Conservation (phyloP, 1,140 invertebrate genomes). For the Wasmannia auropunctata region DNA sequence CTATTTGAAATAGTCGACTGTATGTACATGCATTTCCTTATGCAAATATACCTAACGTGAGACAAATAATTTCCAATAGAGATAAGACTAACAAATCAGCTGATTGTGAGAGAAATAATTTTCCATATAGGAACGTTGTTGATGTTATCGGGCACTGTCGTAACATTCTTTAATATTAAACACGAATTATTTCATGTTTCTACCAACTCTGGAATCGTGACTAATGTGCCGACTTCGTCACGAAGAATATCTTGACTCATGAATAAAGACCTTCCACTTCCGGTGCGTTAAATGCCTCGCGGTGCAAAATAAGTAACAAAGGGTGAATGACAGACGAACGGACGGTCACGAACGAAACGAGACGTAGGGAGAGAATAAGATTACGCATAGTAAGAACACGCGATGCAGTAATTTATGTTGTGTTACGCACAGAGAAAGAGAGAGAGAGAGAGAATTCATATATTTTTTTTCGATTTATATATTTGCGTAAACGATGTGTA, state of each 20-base stretch:
- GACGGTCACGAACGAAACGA: slow-evolving; percentile 37
- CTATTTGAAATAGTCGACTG: neutral
- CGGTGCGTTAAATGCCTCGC: slow-evolving; percentile 48
- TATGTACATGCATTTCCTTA: neutral
- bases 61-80: neutral
- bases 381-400: slow-evolving; percentile 66
- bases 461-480: slow-evolving; percentile 5
- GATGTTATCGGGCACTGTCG: slow-evolving; percentile 10
- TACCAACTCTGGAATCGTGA: slow-evolving; percentile 32
- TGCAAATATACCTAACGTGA: neutral
- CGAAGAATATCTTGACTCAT: slow-evolving; percentile 45
- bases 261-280: slow-evolving; percentile 59
- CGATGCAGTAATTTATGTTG: slow-evolving; percentile 54
- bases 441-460: neutral
- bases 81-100: neutral
- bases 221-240: slow-evolving; percentile 34
- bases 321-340: slow-evolving; percentile 44
- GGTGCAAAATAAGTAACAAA: slow-evolving; percentile 57
- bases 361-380: slow-evolving; percentile 60
- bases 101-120: neutral
- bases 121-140: neutral
- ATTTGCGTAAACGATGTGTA: slow-evolving; percentile 26
- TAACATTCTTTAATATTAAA: slow-evolving; percentile 18
- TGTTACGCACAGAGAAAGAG: slow-evolving; percentile 64
- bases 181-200: slow-evolving; percentile 47